phyloP scores from a whole-genome alignment of 2,888 invertebrate genomes.

The Cataglyphis albicans region DNA sequence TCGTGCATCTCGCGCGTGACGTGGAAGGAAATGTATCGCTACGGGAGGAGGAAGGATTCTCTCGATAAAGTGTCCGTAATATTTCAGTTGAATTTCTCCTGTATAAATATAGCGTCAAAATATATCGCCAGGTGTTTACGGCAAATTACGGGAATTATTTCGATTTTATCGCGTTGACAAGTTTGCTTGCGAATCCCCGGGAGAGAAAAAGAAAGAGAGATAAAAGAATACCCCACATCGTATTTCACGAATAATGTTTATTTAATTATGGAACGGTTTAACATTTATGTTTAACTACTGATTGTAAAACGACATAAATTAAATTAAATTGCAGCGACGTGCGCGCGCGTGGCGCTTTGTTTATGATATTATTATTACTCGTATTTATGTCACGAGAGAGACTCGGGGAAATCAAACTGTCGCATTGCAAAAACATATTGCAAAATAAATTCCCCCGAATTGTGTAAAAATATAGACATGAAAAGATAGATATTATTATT shows the following conservation, averaged over 20 bases:
- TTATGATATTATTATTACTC: constrained; percentile 36
- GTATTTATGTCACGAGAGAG: constrained; percentile 2
- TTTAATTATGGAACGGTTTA: constrained; percentile 33
- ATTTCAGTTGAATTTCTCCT: constrained; percentile 20
- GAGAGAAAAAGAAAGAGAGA: not conserved
- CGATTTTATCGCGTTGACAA: constrained; percentile 12
- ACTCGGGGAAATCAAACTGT: constrained; percentile 38
- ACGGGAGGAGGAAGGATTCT: not conserved
- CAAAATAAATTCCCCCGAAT: constrained; percentile 17
- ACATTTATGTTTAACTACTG: constrained; percentile 10
- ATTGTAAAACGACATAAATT: constrained; percentile 29
- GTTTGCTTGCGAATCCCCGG: not conserved
- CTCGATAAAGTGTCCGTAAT: constrained; percentile 20
- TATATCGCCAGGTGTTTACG: constrained; percentile 5
- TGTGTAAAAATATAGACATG: not conserved
- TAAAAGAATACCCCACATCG: no score
- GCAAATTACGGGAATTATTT: constrained; percentile 15
- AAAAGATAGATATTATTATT: constrained; percentile 13
- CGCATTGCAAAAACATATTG: not conserved
- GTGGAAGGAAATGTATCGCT: constrained; percentile 46
- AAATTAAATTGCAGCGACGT: constrained; percentile 11
- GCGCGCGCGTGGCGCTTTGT: not conserved
- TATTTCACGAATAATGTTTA: constrained; percentile 14
- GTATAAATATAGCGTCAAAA: not conserved
- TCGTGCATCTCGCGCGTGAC: constrained; percentile 46